These are phyloP conservation scores for Stenolophus ochropezus DNA, from an alignment of 2,888 invertebrate genomes.

Conservation along the genomic window DNA sequence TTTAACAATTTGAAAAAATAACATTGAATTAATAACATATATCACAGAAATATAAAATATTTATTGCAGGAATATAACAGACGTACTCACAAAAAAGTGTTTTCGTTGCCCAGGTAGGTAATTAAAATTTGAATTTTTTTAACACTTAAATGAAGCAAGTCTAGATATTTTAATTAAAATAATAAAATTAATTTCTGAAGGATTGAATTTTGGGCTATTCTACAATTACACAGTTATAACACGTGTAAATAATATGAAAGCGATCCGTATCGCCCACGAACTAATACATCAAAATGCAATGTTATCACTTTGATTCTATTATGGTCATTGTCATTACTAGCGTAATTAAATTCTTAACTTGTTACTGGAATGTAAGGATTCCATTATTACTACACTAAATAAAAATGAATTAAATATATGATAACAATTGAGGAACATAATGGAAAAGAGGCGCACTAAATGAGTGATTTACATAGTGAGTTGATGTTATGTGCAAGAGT, in stretches of 20 bases:
- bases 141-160: too few species aligned
- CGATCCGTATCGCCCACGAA: constrained; percentile 7
- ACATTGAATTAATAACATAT: constrained; percentile 52
- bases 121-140: too few species aligned
- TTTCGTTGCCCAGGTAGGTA: not conserved
- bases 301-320: not conserved
- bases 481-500: constrained; percentile 21
- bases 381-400: too few species aligned
- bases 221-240: constrained; percentile 21
- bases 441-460: too few species aligned
- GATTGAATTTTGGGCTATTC: constrained; percentile 7
- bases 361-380: not conserved
- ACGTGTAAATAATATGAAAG: constrained; percentile 29
- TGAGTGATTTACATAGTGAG: too few species aligned
- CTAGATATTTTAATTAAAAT: not conserved
- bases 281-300: constrained; percentile 10
- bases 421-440: too few species aligned
- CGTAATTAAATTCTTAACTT: not conserved
- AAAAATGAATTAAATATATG: too few species aligned
- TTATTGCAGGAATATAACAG: constrained; percentile 39
- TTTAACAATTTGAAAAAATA: constrained; percentile 52
- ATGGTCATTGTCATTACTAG: constrained; percentile 9
- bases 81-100: not conserved
- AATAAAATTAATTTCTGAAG: not conserved
- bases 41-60: constrained; percentile 55